Conservation (phyloP, 2,888 invertebrate genomes). For the Gastrophysa polygoni region DNA sequence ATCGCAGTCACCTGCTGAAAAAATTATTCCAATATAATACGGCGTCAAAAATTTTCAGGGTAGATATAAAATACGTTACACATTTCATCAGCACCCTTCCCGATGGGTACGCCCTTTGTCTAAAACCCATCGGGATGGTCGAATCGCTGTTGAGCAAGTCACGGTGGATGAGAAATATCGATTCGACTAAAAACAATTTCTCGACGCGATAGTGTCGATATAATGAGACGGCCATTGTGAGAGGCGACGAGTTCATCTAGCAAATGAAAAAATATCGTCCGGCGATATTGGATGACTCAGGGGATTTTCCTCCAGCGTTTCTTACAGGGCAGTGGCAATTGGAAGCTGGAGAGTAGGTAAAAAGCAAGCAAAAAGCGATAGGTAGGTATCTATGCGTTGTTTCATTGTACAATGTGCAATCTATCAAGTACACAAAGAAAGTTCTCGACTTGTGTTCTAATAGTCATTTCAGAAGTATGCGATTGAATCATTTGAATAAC, state of each 20-base stretch:
- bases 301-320: constrained; percentile 2
- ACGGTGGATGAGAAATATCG: constrained; percentile 27
- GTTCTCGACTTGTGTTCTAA: too few relatives aligned
- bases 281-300: constrained; percentile 22
- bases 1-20: too few relatives aligned
- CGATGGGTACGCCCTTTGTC: constrained; percentile 23
- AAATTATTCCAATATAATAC: too few relatives aligned
- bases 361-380: too few relatives aligned
- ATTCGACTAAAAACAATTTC: constrained; percentile 31
- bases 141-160: constrained; percentile 19
- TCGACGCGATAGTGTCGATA: constrained; percentile 19
- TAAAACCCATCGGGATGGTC: constrained; percentile 21
- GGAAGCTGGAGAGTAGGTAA: too few relatives aligned
- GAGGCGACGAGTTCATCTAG: constrained; percentile 29
- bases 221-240: constrained; percentile 25
- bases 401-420: too few relatives aligned
- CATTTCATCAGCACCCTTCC: not conserved
- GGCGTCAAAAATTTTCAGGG: not conserved
- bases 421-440: too few relatives aligned
- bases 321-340: not conserved
- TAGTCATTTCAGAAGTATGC: too few relatives aligned
- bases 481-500: too few relatives aligned
- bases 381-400: too few relatives aligned
- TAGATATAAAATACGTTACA: not conserved
- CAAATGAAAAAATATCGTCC: constrained; percentile 9